Base-by-base conservation (phyloP, 2,888 invertebrate species). In the Eristalis tenax region DNA sequence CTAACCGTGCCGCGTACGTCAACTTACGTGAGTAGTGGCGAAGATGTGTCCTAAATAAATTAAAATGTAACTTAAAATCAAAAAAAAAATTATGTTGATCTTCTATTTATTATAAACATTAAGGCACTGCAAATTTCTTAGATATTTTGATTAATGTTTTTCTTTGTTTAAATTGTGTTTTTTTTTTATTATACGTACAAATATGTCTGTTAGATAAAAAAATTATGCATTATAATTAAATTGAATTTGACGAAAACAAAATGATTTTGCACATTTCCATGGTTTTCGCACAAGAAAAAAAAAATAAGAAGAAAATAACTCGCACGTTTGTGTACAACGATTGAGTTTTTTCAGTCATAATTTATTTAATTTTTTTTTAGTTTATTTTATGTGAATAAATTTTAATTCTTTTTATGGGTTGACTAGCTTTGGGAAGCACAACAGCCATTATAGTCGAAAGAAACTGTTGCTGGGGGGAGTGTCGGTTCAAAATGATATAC, bases 341-440 rank as follows among this genome's bases (percentile, higher is more conserved):
- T n/a, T 71, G 64, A 15, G 56, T 65, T 76, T 73, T 64, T 77
- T 59, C 57, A 80, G 40, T 81, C 43, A 85, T 56, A 57, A 68
- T 50, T 77, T 35, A 59, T 23, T 63, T 79, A 56, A 13, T 18
- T 56, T 2, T 10, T 71, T 64, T 13, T 18, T 64, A 1, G n/a
- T 75, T 64, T 63, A 38, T 43, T 35, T 61, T 66, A 43, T 26
- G 28, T 26, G 50, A 68, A 28, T 59, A 23, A 56, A 15, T 63
- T 74, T 28, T 32, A 5, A 35, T 38, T 32, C 10, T 68, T 56
- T 64, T 79, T 43, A 78, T 61, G 18, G 80, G 59, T 83, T 87
- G 87, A 87, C 87, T 87, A 87, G 87, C 68, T 76, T 83, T 83
- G 50, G 59, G 61, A 59, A 83, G 87, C 83, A 83, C 75, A 22